A percentile compares a stretch with the other conserved stretches of the same genome.
Evolutionary conservation across 2,797 vertebrate genomes (phyloP).

Genomic region (Dendrocincla tyrannina): DNA sequence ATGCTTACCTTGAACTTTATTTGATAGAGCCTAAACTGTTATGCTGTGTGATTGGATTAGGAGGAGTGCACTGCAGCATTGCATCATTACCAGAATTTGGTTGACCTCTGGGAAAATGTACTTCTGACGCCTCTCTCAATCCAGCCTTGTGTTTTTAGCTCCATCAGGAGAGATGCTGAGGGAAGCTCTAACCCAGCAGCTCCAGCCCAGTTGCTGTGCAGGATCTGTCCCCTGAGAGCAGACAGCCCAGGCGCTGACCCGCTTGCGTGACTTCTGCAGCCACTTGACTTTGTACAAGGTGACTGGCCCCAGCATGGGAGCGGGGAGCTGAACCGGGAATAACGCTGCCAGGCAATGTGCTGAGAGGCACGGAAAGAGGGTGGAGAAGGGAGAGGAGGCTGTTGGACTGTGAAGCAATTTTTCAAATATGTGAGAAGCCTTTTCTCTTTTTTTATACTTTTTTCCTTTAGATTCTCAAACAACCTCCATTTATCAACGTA

Average conservation of each 20-base stretch:
- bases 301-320: not conserved
- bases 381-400: not conserved
- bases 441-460: not conserved
- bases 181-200: not conserved
- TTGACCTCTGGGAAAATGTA: constrained; percentile 12
- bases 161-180: not conserved
- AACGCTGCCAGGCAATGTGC: not conserved
- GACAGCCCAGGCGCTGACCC: not conserved
- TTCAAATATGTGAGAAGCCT: constrained; percentile 8
- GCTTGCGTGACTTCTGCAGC: not conserved
- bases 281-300: not conserved
- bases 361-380: not conserved
- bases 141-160: not conserved
- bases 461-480: not conserved
- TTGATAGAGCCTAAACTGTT: constrained; percentile 5
- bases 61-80: not conserved
- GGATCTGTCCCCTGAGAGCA: not conserved
- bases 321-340: not conserved
- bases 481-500: not conserved
- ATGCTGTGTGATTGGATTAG: not conserved
- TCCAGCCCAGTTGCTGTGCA: not conserved
- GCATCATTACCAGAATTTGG: constrained; percentile 25
- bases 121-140: not conserved
- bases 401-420: constrained; percentile 37
- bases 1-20: constrained; percentile 40